Conservation (phyloP, 2,113 vertebrate species). For the Dissostichus mawsoni region DNA sequence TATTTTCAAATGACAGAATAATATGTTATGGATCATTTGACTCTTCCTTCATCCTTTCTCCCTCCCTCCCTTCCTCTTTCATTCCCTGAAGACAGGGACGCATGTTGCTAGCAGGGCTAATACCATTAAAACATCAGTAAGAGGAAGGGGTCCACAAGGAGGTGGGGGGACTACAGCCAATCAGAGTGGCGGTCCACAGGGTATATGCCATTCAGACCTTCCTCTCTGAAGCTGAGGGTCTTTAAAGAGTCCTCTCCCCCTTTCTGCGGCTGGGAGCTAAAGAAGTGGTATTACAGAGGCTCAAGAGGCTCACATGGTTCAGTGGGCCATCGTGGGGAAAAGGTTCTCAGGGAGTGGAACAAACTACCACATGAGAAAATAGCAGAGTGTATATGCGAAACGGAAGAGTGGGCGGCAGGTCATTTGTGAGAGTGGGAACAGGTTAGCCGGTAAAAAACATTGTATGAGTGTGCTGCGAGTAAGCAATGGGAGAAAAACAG, state of each 20-base stretch:
- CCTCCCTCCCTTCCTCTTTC: neutral
- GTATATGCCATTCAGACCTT: conserved; percentile 64
- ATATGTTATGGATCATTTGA: conserved; percentile 95
- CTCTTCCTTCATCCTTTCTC: conserved; percentile 61
- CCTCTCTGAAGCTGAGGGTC: conserved; percentile 43
- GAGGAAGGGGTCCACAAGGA: conserved; percentile 78
- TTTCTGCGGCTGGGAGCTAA: conserved; percentile 52
- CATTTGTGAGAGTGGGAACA: conserved; percentile 50
- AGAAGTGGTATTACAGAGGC: conserved; percentile 60
- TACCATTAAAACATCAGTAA: conserved; percentile 88
- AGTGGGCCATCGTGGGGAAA: conserved; percentile 50
- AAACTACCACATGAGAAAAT: conserved; percentile 48
- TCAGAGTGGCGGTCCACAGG: conserved; percentile 67
- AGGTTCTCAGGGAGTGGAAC: conserved; percentile 60
- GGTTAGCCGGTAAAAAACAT: conserved; percentile 48
- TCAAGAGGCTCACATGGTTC: conserved; percentile 68
- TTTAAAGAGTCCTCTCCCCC: conserved; percentile 59
- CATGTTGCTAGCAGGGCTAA: conserved; percentile 83
- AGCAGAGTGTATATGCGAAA: conserved; percentile 29
- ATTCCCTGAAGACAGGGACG: conserved; percentile 82
- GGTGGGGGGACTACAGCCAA: conserved; percentile 68
- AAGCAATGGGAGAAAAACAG: neutral
- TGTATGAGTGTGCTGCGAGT: conserved; percentile 27
- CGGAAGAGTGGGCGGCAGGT: conserved; percentile 39
- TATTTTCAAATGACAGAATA: conserved; percentile 90